phyloP scores from a whole-genome alignment of 1,140 invertebrate genomes.

The Dreissena rostriformis region DNA sequence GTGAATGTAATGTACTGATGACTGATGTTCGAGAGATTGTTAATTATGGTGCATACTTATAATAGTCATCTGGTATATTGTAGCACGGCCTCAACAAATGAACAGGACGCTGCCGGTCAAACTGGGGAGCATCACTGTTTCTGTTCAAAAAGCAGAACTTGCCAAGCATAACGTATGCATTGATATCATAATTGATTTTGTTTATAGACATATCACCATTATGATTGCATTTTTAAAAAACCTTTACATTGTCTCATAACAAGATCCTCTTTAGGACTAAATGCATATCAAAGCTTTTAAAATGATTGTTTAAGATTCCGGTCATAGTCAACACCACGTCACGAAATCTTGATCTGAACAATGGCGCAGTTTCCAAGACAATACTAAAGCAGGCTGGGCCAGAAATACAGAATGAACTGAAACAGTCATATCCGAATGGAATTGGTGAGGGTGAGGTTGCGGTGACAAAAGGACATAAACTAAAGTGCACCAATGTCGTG shows the following conservation, averaged over 20 bases:
- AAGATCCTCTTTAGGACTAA: too few relatives aligned
- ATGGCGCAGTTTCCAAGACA: constrained; percentile 44
- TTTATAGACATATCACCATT: too few relatives aligned
- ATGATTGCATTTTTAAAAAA: too few relatives aligned
- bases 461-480: constrained; percentile 60
- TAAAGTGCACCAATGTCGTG: constrained; percentile 61
- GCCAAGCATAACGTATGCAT: constrained; percentile 52
- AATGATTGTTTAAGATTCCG: constrained; percentile 11
- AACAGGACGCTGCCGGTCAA: neutral
- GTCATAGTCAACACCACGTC: constrained; percentile 48
- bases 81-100: too few relatives aligned
- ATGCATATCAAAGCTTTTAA: too few relatives aligned
- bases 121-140: constrained; percentile 54
- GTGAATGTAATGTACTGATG: too few relatives aligned
- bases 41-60: too few relatives aligned
- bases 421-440: constrained; percentile 62
- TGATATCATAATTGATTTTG: too few relatives aligned
- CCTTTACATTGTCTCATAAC: too few relatives aligned
- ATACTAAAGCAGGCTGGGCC: constrained; percentile 44
- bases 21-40: too few relatives aligned
- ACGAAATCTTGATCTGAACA: constrained; percentile 46
- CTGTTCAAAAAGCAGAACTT: constrained; percentile 55
- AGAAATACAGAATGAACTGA: constrained; percentile 61
- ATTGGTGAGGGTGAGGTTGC: constrained; percentile 62
- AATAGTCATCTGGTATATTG: too few relatives aligned